These are phyloP conservation scores for Forbesichthys agassizii DNA, from an alignment of 2,113 vertebrate genomes.

Conservation along the genomic window DNA sequence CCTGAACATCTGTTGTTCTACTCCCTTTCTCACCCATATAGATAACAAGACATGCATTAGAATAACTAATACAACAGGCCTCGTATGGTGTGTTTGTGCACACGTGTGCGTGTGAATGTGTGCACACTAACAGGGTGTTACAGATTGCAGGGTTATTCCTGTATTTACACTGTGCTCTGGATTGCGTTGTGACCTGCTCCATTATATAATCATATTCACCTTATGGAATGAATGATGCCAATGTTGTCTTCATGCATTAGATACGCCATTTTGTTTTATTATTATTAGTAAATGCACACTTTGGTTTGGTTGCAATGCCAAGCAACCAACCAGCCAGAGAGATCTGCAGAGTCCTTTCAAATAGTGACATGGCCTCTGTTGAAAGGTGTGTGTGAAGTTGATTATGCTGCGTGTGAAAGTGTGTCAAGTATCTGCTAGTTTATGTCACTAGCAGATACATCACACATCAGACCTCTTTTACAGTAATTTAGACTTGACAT, in stretches of 20 bases:
- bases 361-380: too few species aligned
- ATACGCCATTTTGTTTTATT: too few species aligned
- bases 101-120: too few species aligned
- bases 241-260: slow-evolving; percentile 1
- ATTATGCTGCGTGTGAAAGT: too few species aligned
- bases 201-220: not conserved
- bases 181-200: too few species aligned
- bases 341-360: too few species aligned
- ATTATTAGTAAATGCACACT: too few species aligned
- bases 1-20: slow-evolving; percentile 65
- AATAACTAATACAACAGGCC: slow-evolving; percentile 63
- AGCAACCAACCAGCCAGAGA: too few species aligned
- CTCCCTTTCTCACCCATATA: slow-evolving; percentile 63
- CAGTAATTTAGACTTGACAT: too few species aligned
- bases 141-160: slow-evolving; percentile 37
- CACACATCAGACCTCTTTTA: not conserved
- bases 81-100: slow-evolving; percentile 48
- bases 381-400: too few species aligned
- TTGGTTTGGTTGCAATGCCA: too few species aligned
- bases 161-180: slow-evolving; percentile 4
- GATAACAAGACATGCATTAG: slow-evolving; percentile 65
- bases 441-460: not conserved
- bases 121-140: slow-evolving; percentile 53
- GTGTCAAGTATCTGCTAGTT: not conserved
- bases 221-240: not conserved